A percentile compares a stretch with the other conserved stretches of the same genome.
Evolutionary conservation across 2,888 invertebrate species (phyloP).

Genomic region (Patella pellucida): DNA sequence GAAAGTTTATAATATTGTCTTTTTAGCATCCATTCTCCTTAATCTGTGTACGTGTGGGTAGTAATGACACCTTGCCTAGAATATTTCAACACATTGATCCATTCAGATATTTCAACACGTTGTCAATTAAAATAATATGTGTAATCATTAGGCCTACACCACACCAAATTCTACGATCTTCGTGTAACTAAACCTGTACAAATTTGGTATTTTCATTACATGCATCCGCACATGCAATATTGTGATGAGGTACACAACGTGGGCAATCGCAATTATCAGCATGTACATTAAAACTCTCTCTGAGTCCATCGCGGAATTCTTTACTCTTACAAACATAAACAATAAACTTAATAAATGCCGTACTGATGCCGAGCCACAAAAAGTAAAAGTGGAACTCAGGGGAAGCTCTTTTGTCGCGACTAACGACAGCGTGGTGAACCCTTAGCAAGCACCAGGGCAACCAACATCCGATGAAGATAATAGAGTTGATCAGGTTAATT

Average conservation of each 20-base stretch:
- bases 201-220: too few relatives aligned
- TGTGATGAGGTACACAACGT: constrained; percentile 13
- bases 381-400: constrained; percentile 86
- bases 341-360: constrained; percentile 95
- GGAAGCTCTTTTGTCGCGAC: constrained; percentile 71
- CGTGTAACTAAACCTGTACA: too few relatives aligned
- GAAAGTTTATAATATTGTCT: too few relatives aligned
- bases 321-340: constrained; percentile 91
- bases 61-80: too few relatives aligned
- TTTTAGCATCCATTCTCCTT: too few relatives aligned
- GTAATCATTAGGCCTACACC: too few relatives aligned
- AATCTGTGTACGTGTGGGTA: too few relatives aligned
- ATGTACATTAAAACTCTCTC: constrained; percentile 38
- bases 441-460: constrained; percentile 88
- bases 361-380: constrained; percentile 94
- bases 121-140: too few relatives aligned
- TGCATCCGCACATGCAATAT: too few relatives aligned
- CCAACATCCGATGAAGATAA: constrained; percentile 95
- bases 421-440: constrained; percentile 76
- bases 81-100: too few relatives aligned
- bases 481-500: constrained; percentile 93
- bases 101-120: too few relatives aligned
- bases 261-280: constrained; percentile 24
- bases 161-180: too few relatives aligned
- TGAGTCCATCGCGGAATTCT: constrained; percentile 89